Conservation (phyloP, 2,888 invertebrate species). For the Eupithecia subumbrata region DNA sequence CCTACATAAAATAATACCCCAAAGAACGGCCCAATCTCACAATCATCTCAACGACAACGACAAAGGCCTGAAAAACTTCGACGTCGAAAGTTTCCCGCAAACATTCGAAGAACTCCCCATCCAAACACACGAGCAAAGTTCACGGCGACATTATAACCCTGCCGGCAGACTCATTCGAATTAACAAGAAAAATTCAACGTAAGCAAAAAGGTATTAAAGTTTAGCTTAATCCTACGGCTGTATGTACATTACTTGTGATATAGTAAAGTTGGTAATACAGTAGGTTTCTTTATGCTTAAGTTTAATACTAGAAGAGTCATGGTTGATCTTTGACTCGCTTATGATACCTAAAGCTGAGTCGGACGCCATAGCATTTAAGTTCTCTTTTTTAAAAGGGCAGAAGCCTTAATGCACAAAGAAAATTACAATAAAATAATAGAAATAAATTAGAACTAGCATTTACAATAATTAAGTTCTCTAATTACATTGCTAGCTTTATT, state of each 20-base stretch:
- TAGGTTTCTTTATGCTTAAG: not conserved
- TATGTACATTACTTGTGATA: conserved; percentile 13
- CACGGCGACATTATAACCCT: conserved; percentile 26
- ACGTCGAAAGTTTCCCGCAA: conserved; percentile 20
- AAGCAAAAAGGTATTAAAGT: conserved; percentile 51
- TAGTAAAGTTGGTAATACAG: conserved; percentile 4
- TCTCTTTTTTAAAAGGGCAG: too few species aligned
- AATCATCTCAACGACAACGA: conserved; percentile 5
- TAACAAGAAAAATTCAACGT: conserved; percentile 40
- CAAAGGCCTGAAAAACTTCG: conserved; percentile 19
- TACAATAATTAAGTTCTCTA: too few species aligned
- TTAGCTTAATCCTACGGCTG: conserved; percentile 52
- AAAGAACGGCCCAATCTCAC: not conserved
- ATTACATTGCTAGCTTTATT: too few species aligned
- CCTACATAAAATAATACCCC: not conserved
- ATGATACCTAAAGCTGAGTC: too few species aligned
- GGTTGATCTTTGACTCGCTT: too few species aligned
- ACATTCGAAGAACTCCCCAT: conserved; percentile 27
- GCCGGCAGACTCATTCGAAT: conserved; percentile 34
- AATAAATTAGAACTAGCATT: too few species aligned
- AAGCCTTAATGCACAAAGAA: too few species aligned
- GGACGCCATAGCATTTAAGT: too few species aligned
- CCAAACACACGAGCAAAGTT: conserved; percentile 32
- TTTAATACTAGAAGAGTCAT: not conserved
- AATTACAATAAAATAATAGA: too few species aligned